Evolutionary conservation across 53 echinoderm and acorn worm genomes (phyloP), one percentile per base, ranked within the genome.

Genomic region (Hippasteria phrygiana): DNA sequence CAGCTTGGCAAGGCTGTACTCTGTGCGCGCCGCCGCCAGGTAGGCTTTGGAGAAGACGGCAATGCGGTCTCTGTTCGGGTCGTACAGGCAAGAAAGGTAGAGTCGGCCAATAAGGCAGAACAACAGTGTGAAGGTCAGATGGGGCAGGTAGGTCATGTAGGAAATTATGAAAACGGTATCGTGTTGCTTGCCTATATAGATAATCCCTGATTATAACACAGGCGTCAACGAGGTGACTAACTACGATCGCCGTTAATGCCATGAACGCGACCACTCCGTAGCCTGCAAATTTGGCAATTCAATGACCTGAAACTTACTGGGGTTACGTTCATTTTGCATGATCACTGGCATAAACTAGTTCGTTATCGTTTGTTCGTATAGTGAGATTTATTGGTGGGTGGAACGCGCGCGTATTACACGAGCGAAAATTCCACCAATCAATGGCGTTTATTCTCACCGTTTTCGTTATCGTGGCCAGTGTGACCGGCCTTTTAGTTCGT

Each of bases 131-230:
- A 75, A 31, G 29, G 36, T 50, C 16, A 75, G 75, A 28, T 75
- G 75, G 0, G 75, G 75, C 1, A 75, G 75, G 51, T 50, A 75
- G 14, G 75, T 75, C 48, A 75, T 6, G 75, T 75, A 75, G 31
- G 75, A 50, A 18, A 48, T 0, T 31, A 75, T 2, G 75, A 75
- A 75, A 32, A 75, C 75, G 6, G 51, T 51, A 51, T 75, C 75
- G 4, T 75, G 48, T 9, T 32, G 48, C 32, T 51, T 75, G 32
- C 75, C 75, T n/a, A n/a, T n/a, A n/a, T 16, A 51, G 13, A 10
- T 47, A 75, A 50, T 50, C 51, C 16, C 26, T 47, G 48, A 47
- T 50, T 13, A 75, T 75, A 51, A 18, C 12, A 33, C 17, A 18
- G 51, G 50, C 28, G 20, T 75, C 75, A 29, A 75, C 51, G 34